Base-by-base conservation (phyloP, 2,113 vertebrate species). In the Cyanoderma ruficeps region DNA sequence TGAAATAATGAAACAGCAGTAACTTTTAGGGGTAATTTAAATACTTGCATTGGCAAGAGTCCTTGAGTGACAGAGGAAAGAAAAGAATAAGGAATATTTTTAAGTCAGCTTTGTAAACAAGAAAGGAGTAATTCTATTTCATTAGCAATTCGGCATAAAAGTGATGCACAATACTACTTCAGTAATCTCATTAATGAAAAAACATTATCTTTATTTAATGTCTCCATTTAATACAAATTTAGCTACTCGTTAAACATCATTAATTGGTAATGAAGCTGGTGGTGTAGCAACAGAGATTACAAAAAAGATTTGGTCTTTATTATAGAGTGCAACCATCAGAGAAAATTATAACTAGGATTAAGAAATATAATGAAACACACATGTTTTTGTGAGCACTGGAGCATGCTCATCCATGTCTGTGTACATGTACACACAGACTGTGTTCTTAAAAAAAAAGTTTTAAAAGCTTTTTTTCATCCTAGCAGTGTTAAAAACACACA, bases 181-280 rank as follows among this genome's bases (percentile, higher is more conserved):
- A 70, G 60, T 94, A 94, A 97, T 96, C 93, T 97, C 91, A 96
- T 97, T 97, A 97, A 96, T 97, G 97, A 96, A 87, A 47, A 97
- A 96, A 91, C 93, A 97, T 96, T 97, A 96, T 97, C 92, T 98
- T 94, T 93, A 82, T 93, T 95, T 92, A 94, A 94, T 96, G 69
- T 87, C 77, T 82, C 59, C 6, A 22, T 96, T 97, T 97, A 97
- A 97, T 94, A 81, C 92, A 78, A 95, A 90, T 97, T 97, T 97
- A 97, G 92, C 91, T 97, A 78, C 88, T 70, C 33, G 2, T 94
- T 96, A 97, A 96, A 96, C 95, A 96, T 79, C 95, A 96, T 97
- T 96, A 97, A 97, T 97, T 96, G 92, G 81, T 96, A 97, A 94
- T 94, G 94, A 97, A 84, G 74, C 70, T 96, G 87, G 46, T 96